Evolutionary conservation across 2,113 vertebrate species (phyloP).

Genomic region (Brienomyrus longianalis): DNA sequence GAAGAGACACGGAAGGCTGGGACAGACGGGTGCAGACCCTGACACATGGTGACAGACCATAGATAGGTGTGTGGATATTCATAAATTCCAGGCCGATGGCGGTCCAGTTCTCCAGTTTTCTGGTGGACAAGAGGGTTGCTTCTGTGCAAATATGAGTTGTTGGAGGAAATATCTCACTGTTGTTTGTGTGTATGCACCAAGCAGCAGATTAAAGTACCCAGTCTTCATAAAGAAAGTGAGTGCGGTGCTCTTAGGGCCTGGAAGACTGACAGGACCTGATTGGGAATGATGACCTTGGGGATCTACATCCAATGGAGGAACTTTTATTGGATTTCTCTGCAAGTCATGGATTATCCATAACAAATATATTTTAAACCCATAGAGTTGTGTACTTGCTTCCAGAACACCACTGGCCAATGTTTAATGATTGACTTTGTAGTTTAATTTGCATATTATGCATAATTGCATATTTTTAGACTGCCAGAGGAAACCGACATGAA

Average conservation of each 20-base stretch:
- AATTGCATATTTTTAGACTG: background rate
- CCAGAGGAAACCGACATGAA: background rate
- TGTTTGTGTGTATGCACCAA: background rate
- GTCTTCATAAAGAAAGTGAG: background rate
- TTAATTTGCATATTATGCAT: background rate
- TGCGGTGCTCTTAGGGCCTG: background rate
- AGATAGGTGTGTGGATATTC: background rate
- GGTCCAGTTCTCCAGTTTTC: background rate
- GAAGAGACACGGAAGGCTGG: too few species aligned
- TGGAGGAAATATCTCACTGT: background rate
- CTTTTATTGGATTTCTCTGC: background rate
- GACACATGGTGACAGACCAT: background rate
- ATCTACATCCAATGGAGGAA: background rate
- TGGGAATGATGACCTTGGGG: background rate
- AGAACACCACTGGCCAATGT: background rate
- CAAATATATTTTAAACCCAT: background rate
- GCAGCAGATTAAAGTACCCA: background rate
- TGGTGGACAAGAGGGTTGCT: background rate
- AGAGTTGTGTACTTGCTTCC: background rate
- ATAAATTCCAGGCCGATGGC: background rate
- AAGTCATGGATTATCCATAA: background rate
- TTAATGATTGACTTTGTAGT: background rate
- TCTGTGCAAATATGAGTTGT: background rate
- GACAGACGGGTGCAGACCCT: too few species aligned
- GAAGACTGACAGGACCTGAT: background rate